A percentile compares a stretch with the other conserved stretches of the same genome.
Evolutionary conservation across 2,888 invertebrate species (phyloP).

Genomic region (Mylabris sibirica): DNA sequence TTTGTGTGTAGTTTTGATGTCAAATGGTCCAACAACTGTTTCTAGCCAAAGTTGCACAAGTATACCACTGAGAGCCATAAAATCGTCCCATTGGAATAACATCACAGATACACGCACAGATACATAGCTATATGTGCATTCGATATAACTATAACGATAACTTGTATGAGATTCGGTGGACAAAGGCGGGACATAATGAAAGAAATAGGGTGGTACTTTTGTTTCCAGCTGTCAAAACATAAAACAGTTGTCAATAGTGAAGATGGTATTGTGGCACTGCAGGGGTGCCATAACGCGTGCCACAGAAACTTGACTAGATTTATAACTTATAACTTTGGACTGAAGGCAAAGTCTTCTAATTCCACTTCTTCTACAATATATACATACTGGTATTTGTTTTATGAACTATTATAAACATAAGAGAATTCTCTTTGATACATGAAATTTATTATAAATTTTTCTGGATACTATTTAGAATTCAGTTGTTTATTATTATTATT

Average conservation of each 20-base stretch:
- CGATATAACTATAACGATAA: constrained; percentile 44
- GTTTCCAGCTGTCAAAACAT: constrained; percentile 54
- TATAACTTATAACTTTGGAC: constrained; percentile 39
- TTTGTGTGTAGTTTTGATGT: background rate
- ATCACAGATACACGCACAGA: constrained; percentile 31
- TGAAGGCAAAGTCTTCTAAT: constrained; percentile 23
- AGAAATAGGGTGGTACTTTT: constrained; percentile 47
- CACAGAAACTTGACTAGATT: constrained; percentile 48
- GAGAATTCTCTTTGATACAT: constrained; percentile 31
- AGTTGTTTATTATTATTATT: background rate
- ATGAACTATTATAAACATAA: constrained; percentile 36
- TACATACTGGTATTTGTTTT: constrained; percentile 45
- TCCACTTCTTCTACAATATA: constrained; percentile 14
- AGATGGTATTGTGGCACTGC: constrained; percentile 41
- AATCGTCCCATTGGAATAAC: constrained; percentile 34
- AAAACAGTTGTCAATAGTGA: constrained; percentile 53
- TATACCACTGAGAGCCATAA: constrained; percentile 44
- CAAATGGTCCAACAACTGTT: constrained; percentile 28
- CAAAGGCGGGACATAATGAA: constrained; percentile 38
- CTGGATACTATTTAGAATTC: background rate
- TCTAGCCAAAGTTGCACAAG: constrained; percentile 45
- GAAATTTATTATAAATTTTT: constrained; percentile 19
- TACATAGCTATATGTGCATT: background rate
- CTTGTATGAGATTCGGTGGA: constrained; percentile 33
- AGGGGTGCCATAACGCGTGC: constrained; percentile 51